phyloP scores from a whole-genome alignment of 2,113 vertebrate genomes.

The Oophaga pumilio region DNA sequence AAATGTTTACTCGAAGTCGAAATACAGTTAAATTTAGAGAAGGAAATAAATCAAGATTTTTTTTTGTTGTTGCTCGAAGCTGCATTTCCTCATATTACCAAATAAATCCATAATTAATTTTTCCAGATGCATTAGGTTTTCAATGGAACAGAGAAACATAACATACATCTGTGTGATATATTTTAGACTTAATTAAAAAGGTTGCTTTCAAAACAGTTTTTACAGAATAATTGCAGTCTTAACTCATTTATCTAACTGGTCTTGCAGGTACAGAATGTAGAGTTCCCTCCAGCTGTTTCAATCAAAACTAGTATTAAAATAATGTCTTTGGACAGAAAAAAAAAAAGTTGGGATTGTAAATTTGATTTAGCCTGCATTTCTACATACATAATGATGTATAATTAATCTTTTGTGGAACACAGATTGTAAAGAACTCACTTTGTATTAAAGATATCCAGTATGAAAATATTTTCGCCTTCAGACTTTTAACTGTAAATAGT shows the following conservation, averaged over 20 bases:
- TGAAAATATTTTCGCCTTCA: constrained; percentile 42
- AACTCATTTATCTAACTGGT: constrained; percentile 58
- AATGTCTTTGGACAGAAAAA: constrained; percentile 51
- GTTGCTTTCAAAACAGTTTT: constrained; percentile 56
- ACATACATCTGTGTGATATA: constrained; percentile 57
- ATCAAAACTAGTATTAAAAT: constrained; percentile 55
- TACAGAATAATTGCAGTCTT: constrained; percentile 58
- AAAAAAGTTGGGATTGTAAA: constrained; percentile 48
- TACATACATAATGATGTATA: constrained; percentile 55
- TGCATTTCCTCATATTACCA: constrained; percentile 57
- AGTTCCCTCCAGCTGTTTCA: constrained; percentile 57
- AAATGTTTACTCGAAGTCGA: constrained; percentile 7
- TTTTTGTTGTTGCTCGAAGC: constrained; percentile 52
- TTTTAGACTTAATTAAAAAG: constrained; percentile 59
- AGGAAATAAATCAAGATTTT: constrained; percentile 48
- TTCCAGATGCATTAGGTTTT: constrained; percentile 57
- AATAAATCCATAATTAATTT: constrained; percentile 59
- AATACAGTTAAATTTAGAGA: constrained; percentile 24
- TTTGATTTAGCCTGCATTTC: constrained; percentile 50
- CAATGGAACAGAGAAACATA: constrained; percentile 46
- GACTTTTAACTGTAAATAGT: constrained; percentile 31
- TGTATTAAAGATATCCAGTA: constrained; percentile 25
- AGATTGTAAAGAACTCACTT: constrained; percentile 48
- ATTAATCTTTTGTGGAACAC: constrained; percentile 42
- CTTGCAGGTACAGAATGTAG: constrained; percentile 52